phyloP scores from a whole-genome alignment of 2,113 vertebrate species.

The Microtus richardsoni region DNA sequence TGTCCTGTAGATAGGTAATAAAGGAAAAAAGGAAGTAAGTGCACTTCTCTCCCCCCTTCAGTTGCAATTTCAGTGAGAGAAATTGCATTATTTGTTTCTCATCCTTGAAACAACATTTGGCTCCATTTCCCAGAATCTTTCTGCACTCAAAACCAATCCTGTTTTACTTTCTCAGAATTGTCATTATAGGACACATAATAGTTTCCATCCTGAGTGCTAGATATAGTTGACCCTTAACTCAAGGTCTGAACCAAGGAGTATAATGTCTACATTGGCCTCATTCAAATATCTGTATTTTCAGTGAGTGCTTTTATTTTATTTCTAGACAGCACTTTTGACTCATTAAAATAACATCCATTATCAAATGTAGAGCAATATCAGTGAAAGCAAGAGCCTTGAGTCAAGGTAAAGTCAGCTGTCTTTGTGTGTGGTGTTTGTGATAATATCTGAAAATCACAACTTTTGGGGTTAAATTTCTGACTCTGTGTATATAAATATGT shows the following conservation, averaged over 20 bases:
- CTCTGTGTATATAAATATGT: neutral
- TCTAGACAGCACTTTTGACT: neutral
- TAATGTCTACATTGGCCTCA: neutral
- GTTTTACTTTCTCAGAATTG: neutral
- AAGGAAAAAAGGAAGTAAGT: neutral
- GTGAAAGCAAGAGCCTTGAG: neutral
- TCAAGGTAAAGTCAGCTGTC: neutral
- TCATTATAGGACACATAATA: neutral
- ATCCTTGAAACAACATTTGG: neutral
- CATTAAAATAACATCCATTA: neutral
- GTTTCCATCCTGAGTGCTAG: neutral
- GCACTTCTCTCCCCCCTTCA: neutral
- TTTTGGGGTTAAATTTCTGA: neutral
- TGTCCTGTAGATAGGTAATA: neutral
- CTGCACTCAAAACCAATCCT: neutral
- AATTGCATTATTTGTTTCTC: neutral
- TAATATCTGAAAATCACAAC: no score
- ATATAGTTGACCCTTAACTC: accelerated
- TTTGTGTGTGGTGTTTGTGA: neutral
- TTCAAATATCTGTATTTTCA: neutral
- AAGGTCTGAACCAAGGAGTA: neutral
- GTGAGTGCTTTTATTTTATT: neutral
- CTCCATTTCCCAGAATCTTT: neutral
- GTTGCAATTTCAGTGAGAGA: neutral
- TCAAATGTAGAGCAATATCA: neutral